phyloP scores from a whole-genome alignment of 2,888 invertebrate species.

The Sphaerophoria rueppellii region DNA sequence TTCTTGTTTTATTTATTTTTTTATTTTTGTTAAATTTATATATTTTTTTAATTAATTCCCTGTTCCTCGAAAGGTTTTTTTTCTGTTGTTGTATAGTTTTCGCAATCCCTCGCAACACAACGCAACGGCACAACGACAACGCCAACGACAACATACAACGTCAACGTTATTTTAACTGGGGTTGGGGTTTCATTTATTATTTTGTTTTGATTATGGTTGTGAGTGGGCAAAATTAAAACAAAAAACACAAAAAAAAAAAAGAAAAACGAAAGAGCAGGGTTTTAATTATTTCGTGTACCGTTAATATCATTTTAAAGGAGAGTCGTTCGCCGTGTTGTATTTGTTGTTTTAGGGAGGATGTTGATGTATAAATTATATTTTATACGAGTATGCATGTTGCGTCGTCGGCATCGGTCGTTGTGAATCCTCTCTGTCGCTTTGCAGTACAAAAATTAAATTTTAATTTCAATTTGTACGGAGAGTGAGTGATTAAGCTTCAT shows the following conservation, averaged over 20 bases:
- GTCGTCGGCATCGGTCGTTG: background rate
- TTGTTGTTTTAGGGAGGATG: conserved; percentile 18
- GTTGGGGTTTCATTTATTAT: conserved; percentile 48
- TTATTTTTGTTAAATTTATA: conserved; percentile 31
- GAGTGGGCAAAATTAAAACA: background rate
- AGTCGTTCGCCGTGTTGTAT: conserved; percentile 8
- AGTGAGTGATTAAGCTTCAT: conserved; percentile 51
- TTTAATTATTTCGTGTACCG: conserved; percentile 68
- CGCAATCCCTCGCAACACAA: conserved; percentile 17
- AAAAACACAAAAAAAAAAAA: background rate
- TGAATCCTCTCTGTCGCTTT: background rate
- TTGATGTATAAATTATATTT: conserved; percentile 32
- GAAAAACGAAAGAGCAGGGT: conserved; percentile 24
- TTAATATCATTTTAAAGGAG: conserved; percentile 67
- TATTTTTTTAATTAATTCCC: conserved; percentile 63
- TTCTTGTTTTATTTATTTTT: conserved; percentile 23
- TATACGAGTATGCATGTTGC: background rate
- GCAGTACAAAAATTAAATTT: conserved; percentile 44
- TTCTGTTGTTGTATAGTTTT: conserved; percentile 7
- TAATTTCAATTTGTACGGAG: conserved; percentile 58
- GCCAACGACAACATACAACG: background rate
- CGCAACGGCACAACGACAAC: conserved; percentile 8
- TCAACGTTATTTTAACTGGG: conserved; percentile 13
- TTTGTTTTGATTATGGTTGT: conserved; percentile 32
- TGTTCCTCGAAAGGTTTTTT: conserved; percentile 11